Percentiles rank a stretch among this genome's conserved stretches.
These are phyloP conservation scores for Pangasius djambal DNA, from an alignment of 2,797 vertebrate genomes.

Conservation along the genomic window DNA sequence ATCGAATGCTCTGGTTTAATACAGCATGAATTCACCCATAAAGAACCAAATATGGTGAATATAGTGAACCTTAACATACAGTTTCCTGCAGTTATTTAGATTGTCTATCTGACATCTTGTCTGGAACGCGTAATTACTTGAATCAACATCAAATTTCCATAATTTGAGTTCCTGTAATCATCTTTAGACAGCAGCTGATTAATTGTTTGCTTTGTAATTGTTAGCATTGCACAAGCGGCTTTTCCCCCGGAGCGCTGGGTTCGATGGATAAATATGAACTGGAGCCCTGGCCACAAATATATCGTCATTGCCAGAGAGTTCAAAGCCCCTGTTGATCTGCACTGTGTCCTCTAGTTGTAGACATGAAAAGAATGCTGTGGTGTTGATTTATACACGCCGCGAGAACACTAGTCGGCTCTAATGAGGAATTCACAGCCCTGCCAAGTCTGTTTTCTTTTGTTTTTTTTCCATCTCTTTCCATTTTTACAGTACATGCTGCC, in stretches of 20 bases:
- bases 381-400: constrained; percentile 56
- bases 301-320: constrained; percentile 49
- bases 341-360: constrained; percentile 49
- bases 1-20: neutral
- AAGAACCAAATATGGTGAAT: constrained; percentile 4
- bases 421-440: constrained; percentile 51
- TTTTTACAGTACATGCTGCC: constrained; percentile 19
- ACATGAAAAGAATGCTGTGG: constrained; percentile 50
- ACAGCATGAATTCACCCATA: neutral
- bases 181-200: constrained; percentile 8
- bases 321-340: constrained; percentile 54
- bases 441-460: constrained; percentile 41
- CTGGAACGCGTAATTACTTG: constrained; percentile 15
- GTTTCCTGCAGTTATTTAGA: constrained; percentile 2
- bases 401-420: constrained; percentile 51
- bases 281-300: constrained; percentile 32
- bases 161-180: constrained; percentile 25
- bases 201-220: constrained; percentile 25
- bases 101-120: constrained; percentile 11
- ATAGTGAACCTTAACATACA: neutral
- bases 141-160: constrained; percentile 20
- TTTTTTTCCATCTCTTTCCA: constrained; percentile 31
- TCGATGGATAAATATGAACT: constrained; percentile 38
- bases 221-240: constrained; percentile 17
- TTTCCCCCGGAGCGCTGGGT: constrained; percentile 25